Conservation (phyloP, 2,797 vertebrate species). For the Protonibea diacanthus region DNA sequence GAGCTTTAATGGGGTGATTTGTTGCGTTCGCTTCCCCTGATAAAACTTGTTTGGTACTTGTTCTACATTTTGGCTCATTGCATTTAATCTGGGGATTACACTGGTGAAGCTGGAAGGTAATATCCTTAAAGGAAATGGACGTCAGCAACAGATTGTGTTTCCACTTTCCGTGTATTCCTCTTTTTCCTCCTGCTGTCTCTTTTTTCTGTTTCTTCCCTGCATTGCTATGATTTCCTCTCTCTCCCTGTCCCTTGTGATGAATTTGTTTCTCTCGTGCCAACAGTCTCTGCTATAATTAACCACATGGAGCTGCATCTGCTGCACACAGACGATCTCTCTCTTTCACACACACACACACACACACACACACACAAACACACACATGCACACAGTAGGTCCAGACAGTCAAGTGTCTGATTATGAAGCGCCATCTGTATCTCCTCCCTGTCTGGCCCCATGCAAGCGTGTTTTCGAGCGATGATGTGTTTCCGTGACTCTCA, state of each 20-base stretch:
- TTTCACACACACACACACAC: constrained; percentile 3
- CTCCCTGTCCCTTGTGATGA: constrained; percentile 65
- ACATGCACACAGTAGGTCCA: constrained; percentile 54
- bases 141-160: constrained; percentile 6
- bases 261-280: constrained; percentile 70
- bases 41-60: constrained; percentile 23
- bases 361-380: constrained; percentile 25
- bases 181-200: constrained; percentile 1
- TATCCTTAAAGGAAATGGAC: background rate
- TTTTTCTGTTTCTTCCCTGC: constrained; percentile 21
- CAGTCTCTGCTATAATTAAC: constrained; percentile 81
- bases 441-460: constrained; percentile 61
- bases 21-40: constrained; percentile 18
- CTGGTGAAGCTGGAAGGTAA: background rate
- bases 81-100: constrained; percentile 1
- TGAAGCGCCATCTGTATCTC: constrained; percentile 81
- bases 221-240: constrained; percentile 9
- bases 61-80: constrained; percentile 12
- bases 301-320: constrained; percentile 83
- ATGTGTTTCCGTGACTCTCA: constrained; percentile 66
- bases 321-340: constrained; percentile 8
- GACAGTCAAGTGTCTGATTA: constrained; percentile 79
- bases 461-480: constrained; percentile 21
- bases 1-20: constrained; percentile 38
- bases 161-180: background rate